phyloP scores from a whole-genome alignment of 2,797 vertebrate species.

The Chiroxiphia lanceolata region DNA sequence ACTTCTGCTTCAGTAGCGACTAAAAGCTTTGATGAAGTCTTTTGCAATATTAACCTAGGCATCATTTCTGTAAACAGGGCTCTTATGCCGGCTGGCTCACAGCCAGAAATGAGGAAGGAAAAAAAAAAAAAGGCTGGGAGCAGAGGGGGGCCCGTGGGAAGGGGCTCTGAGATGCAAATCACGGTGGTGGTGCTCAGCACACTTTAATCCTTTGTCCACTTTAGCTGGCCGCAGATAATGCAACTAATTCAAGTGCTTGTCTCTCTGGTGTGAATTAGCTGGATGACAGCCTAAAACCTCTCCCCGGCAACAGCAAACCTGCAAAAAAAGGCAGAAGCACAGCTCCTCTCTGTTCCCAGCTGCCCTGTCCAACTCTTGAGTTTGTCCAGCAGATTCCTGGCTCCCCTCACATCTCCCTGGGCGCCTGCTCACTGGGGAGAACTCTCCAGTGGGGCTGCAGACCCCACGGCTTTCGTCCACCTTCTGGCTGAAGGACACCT shows the following conservation, averaged over 20 bases:
- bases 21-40: not conserved
- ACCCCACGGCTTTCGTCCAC: not conserved
- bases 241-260: constrained; percentile 42
- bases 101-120: not conserved
- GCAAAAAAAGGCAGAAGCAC: constrained; percentile 24
- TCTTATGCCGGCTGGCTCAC: not conserved
- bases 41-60: constrained; percentile 29
- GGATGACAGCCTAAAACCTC: constrained; percentile 46
- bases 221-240: constrained; percentile 40
- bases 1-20: not conserved
- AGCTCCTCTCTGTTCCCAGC: constrained; percentile 7
- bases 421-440: not conserved
- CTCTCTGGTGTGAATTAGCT: constrained; percentile 47
- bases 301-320: constrained; percentile 51
- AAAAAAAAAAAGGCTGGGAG: not conserved
- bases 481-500: not conserved
- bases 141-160: constrained; percentile 30
- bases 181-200: constrained; percentile 12
- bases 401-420: not conserved
- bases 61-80: constrained; percentile 37
- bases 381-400: not conserved
- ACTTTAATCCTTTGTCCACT: constrained; percentile 61
- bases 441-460: not conserved
- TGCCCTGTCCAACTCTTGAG: not conserved
- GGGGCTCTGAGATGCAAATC: constrained; percentile 51